Base-by-base conservation (phyloP, 2,888 invertebrate species). In the Orthosia incerta region DNA sequence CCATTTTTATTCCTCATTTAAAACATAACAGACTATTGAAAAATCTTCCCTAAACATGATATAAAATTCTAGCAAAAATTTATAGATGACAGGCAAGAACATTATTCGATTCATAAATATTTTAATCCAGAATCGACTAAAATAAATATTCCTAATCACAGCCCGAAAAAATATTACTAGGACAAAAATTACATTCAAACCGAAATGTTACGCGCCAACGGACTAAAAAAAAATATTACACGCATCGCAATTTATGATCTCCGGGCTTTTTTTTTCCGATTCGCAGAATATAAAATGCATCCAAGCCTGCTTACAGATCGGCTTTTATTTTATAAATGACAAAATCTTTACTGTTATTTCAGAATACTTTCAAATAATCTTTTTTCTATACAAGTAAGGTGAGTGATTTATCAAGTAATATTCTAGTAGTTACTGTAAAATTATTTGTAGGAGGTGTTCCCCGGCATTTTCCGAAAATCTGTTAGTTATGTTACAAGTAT, bases 151-250 rank as follows among this genome's bases (percentile, higher is more conserved):
- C 3, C 5, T 57, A 11, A 57, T 62, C 26, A 39, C 48, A 23
- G 55, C 7, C 13, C 3, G 12, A n/a, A n/a, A 46, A 65, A 50
- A 12, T 23, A 57, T 26, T 75, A 31, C 23, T 45, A 60, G 13
- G 15, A 45, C 16, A 77, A 48, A 9, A 70, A 80, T 51, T 20
- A 48, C 68, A 82, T 57, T 26, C 13, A n/a, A 82, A 72, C 57
- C 51, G 20, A 67, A 66, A 60, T 71, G 63, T 82, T 76, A 65
- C 39, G 56, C 39, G 48, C 4, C 39, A 48, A 16, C 11, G 12
- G 51, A 50, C 11, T 31, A 31, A 31, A 39, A 67, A 66, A 67
- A 66, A 59, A 71, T 7, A 45, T 61, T 45, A 70, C 39, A 26
- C 26, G 26, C 26, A 26, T 26, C 18, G 39, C 26, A 68, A 63